These are phyloP conservation scores for Sphaerophoria rueppellii DNA, from an alignment of 2,888 invertebrate genomes.

Conservation along the genomic window DNA sequence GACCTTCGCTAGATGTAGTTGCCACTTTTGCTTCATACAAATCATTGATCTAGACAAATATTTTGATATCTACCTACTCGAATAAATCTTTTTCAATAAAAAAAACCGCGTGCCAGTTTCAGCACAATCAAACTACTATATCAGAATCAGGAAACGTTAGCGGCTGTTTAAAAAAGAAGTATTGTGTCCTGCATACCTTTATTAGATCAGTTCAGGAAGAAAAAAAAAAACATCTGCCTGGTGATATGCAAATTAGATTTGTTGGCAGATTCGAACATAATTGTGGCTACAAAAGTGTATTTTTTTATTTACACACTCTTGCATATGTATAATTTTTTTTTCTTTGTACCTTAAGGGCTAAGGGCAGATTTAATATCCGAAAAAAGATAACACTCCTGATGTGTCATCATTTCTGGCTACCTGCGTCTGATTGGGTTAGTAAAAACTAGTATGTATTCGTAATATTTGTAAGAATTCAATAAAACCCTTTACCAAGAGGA, in stretches of 20 bases:
- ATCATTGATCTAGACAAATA: background rate
- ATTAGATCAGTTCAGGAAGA: constrained; percentile 61
- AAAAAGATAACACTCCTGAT: constrained; percentile 54
- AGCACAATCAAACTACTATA: constrained; percentile 62
- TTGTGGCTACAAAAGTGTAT: constrained; percentile 73
- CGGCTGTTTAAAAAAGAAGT: constrained; percentile 28
- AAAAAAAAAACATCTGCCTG: constrained; percentile 68
- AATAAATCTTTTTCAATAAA: constrained; percentile 55
- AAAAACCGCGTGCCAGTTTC: constrained; percentile 70
- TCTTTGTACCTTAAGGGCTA: background rate
- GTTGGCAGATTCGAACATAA: constrained; percentile 68
- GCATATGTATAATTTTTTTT: background rate
- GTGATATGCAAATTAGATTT: constrained; percentile 74
- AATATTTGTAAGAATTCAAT: background rate
- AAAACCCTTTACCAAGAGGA: no score
- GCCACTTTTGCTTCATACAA: background rate
- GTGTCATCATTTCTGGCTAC: constrained; percentile 46
- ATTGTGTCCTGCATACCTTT: constrained; percentile 64
- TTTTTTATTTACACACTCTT: constrained; percentile 6
- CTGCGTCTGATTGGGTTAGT: constrained; percentile 24
- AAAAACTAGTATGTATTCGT: constrained; percentile 2
- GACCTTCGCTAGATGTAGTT: no score
- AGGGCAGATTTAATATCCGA: constrained; percentile 46
- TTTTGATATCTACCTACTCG: constrained; percentile 10
- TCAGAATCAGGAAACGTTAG: constrained; percentile 38